Evolutionary conservation across 2,797 vertebrate genomes (phyloP).

Genomic region (Alca torda): DNA sequence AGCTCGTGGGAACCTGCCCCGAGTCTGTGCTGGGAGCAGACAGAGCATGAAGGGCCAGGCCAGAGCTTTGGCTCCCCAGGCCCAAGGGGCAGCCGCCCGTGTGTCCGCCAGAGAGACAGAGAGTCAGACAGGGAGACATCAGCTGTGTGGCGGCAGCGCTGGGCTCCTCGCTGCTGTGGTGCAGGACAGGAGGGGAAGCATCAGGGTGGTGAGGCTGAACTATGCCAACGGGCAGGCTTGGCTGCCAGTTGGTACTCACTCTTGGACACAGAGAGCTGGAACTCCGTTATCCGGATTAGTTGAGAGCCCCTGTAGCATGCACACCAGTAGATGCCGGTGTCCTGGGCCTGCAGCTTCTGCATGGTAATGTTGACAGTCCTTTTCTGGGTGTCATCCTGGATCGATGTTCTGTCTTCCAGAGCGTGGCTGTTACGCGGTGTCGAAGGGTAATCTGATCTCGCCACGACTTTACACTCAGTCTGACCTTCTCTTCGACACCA

Average conservation of each 20-base stretch:
- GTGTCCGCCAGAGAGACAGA: neutral
- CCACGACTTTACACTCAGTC: accelerated
- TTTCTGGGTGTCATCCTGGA: accelerated
- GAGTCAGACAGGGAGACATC: neutral
- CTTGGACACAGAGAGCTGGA: conserved; percentile 10
- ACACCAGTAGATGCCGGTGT: neutral
- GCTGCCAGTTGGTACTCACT: neutral
- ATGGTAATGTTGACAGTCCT: neutral
- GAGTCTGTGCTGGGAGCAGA: neutral
- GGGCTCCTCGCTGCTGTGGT: neutral
- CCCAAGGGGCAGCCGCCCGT: accelerated
- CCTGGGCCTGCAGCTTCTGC: neutral
- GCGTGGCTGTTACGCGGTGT: accelerated
- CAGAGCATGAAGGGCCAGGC: neutral
- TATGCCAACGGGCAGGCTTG: neutral
- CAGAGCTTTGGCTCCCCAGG: neutral
- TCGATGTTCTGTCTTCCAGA: accelerated
- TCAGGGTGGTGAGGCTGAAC: neutral
- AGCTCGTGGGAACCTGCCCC: neutral
- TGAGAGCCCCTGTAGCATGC: accelerated
- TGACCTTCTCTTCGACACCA: neutral
- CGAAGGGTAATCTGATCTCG: neutral
- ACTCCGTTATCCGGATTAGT: accelerated
- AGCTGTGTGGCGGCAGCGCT: accelerated
- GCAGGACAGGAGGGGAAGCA: neutral